Base-by-base conservation (phyloP, 2,797 vertebrate genomes). In the Sylvilagus floridanus region DNA sequence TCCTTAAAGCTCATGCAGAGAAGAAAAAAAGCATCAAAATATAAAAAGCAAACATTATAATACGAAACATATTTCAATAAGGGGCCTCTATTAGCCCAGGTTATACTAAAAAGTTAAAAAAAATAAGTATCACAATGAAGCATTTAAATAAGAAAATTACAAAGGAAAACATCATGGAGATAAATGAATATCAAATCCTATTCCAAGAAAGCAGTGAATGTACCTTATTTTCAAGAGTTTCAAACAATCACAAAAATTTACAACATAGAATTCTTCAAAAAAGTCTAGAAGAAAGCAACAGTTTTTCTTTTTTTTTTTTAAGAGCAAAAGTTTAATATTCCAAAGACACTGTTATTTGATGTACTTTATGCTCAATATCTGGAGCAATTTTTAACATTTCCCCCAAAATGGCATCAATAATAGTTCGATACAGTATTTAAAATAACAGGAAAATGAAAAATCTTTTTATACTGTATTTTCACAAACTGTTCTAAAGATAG, bases 321-420 rank as follows among this genome's bases (percentile, higher is more conserved):
- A 93, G 69, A 97, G 50, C 93, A 98, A 97, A 88, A 79, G 50
- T 96, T 96, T 94, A 95, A 97, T 84, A 57, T 95, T 97, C 88
- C 91, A 97, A 97, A 97, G 95, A 95, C 88, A 97, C 92, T 95
- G 92, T 73, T 88, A 72, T 94, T 93, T 95, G 93, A 96, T 79
- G 75, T n/a, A 97, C 81, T 97, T 97, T 97, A 93, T 21, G 2
- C 19, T 21, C 95, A 92, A 96, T 93, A 88, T 95, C 95, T 93
- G 96, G 94, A 84, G 60, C 87, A 62, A 84, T 85, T 97, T 97
- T 97, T 95, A 93, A 82, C 42, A 77, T 96, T 92, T 96, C 84
- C 69, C 88, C 95, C 96, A 91, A 97, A 97, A 97, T 89, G 95
- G 42, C 75, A 98, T 96, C 91, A 95, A 96, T 97, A 97, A 93